A percentile compares a stretch with the other conserved stretches of the same genome.
These are phyloP conservation scores for Atta texana DNA, from an alignment of 1,140 invertebrate species.

Conservation along the genomic window DNA sequence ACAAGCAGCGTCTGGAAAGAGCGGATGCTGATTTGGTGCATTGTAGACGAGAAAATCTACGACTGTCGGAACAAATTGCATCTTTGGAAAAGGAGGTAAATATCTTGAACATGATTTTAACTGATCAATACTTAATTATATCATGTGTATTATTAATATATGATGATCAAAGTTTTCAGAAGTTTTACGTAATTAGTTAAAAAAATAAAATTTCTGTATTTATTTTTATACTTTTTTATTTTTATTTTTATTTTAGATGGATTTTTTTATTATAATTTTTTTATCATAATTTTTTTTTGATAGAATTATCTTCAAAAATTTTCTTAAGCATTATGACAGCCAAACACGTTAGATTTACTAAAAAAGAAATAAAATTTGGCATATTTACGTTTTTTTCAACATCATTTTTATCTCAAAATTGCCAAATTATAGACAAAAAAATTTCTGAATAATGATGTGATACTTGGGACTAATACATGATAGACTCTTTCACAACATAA, in stretches of 20 bases:
- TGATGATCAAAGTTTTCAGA: background rate
- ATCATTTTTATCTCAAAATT: too few species aligned
- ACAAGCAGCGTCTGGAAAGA: slow-evolving; percentile 91
- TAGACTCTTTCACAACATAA: background rate
- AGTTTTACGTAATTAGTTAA: background rate
- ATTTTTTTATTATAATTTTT: too few species aligned
- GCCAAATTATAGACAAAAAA: too few species aligned
- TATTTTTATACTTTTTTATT: too few species aligned
- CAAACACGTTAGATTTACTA: too few species aligned
- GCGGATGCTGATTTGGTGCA: slow-evolving; percentile 92
- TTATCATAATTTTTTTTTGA: too few species aligned
- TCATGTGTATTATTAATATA: background rate
- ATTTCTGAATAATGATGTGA: too few species aligned
- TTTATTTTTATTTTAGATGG: background rate
- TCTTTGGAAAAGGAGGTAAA: slow-evolving; percentile 92
- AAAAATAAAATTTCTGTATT: background rate
- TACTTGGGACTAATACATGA: background rate
- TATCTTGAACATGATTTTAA: background rate
- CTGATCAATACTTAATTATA: background rate
- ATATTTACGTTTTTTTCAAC: too few species aligned
- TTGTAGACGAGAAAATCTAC: slow-evolving; percentile 91
- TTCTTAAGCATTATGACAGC: too few species aligned
- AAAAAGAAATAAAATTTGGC: too few species aligned
- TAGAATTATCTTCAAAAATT: too few species aligned
- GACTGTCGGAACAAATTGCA: slow-evolving; percentile 91